Evolutionary conservation across 2,113 vertebrate genomes (phyloP), one percentile per base, ranked within the genome.

Genomic region (Mionectes macconnelli): DNA sequence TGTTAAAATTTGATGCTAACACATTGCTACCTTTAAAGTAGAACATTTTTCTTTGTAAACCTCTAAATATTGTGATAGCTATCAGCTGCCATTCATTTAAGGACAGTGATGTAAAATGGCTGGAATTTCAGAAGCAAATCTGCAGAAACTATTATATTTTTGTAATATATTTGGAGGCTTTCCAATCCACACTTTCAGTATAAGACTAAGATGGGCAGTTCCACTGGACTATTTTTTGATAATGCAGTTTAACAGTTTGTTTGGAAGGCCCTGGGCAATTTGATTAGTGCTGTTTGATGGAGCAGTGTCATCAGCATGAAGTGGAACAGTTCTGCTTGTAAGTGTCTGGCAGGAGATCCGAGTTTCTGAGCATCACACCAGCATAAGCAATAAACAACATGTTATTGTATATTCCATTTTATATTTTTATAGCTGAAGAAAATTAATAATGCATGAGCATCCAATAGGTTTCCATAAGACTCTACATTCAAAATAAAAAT

Each of bases 401-500:
- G 90, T 93, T 97, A 94, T 96, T 93, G 94, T 97, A 97, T 96
- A 94, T 95, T 94, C 76, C 88, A 94, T 94, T 97, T 97, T 96
- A 95, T 96, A 82, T 90, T 96, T 96, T 97, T 96, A 97, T 84
- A 91, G 96, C 88, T 73, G 85, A 90, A 89, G 88, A 90, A 95
- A 95, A 95, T 98, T 97, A 98, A 97, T 97, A 98, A 98, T 98
- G 93, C 94, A 97, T 97, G 92, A 97, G 77, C 69, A 93, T 86
- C 95, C 93, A 94, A 84, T 69, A 95, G 93, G 89, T 95, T 94
- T 96, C 93, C 91, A 89, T 89, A 97, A 96, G 91, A 97, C 62
- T 95, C 66, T 95, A 91, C 55, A 93, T 97, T 96, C 78, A 94
- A 91, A 89, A 84, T 89, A 84, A 83, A 95, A 96, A 91, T 73